A percentile compares a stretch with the other conserved stretches of the same genome.
Conservation (phyloP, 2,888 invertebrate species). For the Campoplex nolae region DNA sequence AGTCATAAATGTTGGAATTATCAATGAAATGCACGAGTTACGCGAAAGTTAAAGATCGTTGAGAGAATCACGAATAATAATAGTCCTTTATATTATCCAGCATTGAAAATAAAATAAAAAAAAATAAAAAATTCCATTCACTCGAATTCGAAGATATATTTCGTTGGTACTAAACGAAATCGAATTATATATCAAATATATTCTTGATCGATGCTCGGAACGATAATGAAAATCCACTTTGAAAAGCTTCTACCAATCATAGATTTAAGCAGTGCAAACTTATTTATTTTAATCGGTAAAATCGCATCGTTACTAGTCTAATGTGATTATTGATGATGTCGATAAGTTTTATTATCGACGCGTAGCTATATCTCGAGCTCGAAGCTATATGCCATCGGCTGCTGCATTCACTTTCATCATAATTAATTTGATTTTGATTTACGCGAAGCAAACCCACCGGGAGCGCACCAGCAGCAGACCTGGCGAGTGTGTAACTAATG, state of each 20-base stretch:
- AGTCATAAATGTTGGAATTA: constrained; percentile 49
- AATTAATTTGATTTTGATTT: constrained; percentile 69
- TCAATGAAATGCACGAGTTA: constrained; percentile 57
- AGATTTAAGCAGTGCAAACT: background rate
- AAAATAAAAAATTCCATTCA: background rate
- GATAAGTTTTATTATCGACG: constrained; percentile 35
- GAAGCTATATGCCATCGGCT: constrained; percentile 26
- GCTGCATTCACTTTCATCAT: constrained; percentile 63
- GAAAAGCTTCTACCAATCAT: background rate
- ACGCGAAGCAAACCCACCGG: constrained; percentile 52
- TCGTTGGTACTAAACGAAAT: background rate
- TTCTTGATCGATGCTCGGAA: background rate
- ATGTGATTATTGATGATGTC: constrained; percentile 29
- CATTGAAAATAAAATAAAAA: background rate
- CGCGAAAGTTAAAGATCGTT: constrained; percentile 34
- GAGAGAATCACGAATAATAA: constrained; percentile 20
- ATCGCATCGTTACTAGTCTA: constrained; percentile 20
- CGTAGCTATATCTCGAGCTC: constrained; percentile 11
- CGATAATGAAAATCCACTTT: background rate
- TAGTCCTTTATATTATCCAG: background rate
- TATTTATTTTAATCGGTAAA: background rate
- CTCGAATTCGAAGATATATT: background rate
- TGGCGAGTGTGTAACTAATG: constrained; percentile 66
- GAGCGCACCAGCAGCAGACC: constrained; percentile 42
- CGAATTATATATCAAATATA: background rate